Evolutionary conservation across 1,140 invertebrate genomes (phyloP).

Genomic region (Zaprionus inermis): DNA sequence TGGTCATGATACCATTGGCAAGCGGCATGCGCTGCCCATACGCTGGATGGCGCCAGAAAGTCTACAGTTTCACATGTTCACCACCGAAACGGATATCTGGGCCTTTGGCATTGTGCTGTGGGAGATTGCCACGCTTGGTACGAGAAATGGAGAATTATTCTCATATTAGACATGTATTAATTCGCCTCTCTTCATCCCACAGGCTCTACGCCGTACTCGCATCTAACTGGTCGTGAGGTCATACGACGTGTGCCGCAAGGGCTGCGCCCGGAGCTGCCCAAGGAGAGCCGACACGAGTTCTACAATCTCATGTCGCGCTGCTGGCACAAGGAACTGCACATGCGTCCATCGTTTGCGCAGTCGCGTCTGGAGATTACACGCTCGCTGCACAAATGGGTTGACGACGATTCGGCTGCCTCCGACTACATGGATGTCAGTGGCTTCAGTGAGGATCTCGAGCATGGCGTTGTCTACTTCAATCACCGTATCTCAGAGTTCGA

Average conservation of each 20-base stretch:
- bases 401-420: constrained; percentile 88
- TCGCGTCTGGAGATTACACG: constrained; percentile 88
- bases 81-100: constrained; percentile 93
- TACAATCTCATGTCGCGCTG: constrained; percentile 90
- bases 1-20: constrained; percentile 82
- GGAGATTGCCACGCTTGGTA: constrained; percentile 93
- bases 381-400: constrained; percentile 84
- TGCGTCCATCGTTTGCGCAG: constrained; percentile 89
- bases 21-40: constrained; percentile 89
- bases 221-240: constrained; percentile 91
- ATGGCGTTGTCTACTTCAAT: constrained; percentile 84
- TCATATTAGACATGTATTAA: not conserved
- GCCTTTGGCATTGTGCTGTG: constrained; percentile 93
- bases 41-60: constrained; percentile 96
- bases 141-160: constrained; percentile 32
- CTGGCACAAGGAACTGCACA: constrained; percentile 90
- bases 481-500: constrained; percentile 86
- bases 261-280: constrained; percentile 89
- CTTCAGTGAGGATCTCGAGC: constrained; percentile 88
- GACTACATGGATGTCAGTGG: constrained; percentile 92
- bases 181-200: not conserved
- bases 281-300: constrained; percentile 90
- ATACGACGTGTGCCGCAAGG: constrained; percentile 90
- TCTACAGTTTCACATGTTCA: constrained; percentile 90
- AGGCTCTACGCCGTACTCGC: constrained; percentile 93